Base-by-base conservation (phyloP, 2,888 invertebrate species). In the Phengaris alcon region DNA sequence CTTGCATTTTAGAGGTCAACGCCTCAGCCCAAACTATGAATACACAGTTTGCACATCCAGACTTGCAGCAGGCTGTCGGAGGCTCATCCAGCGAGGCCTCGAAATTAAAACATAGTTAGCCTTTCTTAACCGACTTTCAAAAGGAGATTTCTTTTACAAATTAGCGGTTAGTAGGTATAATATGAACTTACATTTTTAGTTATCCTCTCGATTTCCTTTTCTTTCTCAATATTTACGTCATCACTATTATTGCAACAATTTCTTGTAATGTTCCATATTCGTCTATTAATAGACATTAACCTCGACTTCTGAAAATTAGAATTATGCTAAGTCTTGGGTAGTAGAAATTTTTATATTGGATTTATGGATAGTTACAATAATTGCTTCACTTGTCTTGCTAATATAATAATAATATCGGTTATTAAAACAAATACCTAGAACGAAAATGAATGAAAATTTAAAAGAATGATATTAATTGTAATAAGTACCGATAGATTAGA, bases 31-130 rank as follows among this genome's bases (percentile, higher is more conserved):
- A 98, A 15, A 96, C 95, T 74, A 99, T 95, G 96, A 97, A 98
- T 6, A 99, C 98, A 87, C 99, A 99, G 88, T 98, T 98, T 0
- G 96, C 94, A 90, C 99, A 99, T 0, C 98, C 98, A 0, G 97
- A 97, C 95, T 97, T 97, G 84, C 98, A 99, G 87, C 98, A 99
- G 48, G 95, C 96, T 3, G 97, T 96, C 0, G 98, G 98, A 59
- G 95, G 95, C 77, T 95, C 95, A 12, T 96, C 96, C 79, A 94
- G 83, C 2, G 89, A 90, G 6, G 91, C 91, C 94, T 94, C 82
- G 3, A 88, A 86, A 77, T 74, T 69, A 75, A 77, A 15, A 35
- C 55, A 22, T 3, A 54, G 12, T 59, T 9, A 57, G n/a, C 15
- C 46, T 48, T 48, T 48, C 6, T 35, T 55, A 55, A 55, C 13